Evolutionary conservation across 2,888 invertebrate species (phyloP).

Genomic region (Eilema depressum): DNA sequence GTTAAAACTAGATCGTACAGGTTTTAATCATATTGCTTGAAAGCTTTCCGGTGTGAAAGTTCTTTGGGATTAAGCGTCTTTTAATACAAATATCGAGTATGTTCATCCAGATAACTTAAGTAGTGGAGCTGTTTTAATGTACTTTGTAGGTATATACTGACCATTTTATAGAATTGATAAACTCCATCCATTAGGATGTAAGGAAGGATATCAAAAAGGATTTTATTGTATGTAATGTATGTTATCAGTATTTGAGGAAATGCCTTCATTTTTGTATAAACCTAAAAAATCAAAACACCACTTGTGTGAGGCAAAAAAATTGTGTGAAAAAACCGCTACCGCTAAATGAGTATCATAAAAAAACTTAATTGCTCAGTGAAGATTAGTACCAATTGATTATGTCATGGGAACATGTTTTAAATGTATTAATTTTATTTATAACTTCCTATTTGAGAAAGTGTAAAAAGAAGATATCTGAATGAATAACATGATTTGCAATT

Average conservation of each 20-base stretch:
- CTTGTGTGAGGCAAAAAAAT: not conserved
- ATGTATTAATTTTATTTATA: slow-evolving; percentile 15
- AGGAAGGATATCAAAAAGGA: too few species aligned
- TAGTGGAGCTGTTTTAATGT: too few species aligned
- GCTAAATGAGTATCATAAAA: not conserved
- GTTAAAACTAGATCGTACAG: slow-evolving; percentile 25
- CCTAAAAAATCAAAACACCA: not conserved
- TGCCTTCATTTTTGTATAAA: not conserved
- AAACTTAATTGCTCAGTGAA: not conserved
- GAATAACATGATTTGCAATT: not conserved
- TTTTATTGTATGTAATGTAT: too few species aligned
- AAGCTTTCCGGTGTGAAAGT: slow-evolving; percentile 10
- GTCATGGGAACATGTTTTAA: not conserved
- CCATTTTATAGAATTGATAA: too few species aligned
- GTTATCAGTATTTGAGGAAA: not conserved
- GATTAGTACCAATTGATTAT: not conserved
- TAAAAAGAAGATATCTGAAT: slow-evolving; percentile 22
- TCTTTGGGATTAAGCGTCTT: not conserved
- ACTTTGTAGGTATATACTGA: too few species aligned
- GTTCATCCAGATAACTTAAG: too few species aligned
- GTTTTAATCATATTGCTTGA: slow-evolving; percentile 33
- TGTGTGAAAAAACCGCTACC: not conserved
- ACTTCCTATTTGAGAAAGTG: slow-evolving; percentile 25
- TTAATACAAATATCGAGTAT: not conserved
- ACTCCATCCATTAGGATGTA: too few species aligned